Evolutionary conservation across 1,140 invertebrate genomes (phyloP).

Genomic region (Macrobrachium nipponense): DNA sequence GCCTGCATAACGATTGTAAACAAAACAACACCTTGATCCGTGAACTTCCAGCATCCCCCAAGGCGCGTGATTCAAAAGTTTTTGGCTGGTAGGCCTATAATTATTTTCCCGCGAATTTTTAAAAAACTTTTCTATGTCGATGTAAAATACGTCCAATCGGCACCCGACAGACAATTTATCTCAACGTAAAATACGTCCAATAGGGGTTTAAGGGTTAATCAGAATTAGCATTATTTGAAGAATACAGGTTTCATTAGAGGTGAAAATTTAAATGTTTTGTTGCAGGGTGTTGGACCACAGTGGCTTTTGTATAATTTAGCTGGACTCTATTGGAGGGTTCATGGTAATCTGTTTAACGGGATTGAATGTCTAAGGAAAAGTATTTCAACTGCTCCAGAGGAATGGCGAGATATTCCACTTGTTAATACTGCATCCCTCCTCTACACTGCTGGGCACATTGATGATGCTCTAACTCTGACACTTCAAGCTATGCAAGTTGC

Average conservation of each 20-base stretch:
- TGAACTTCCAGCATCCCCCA: no score
- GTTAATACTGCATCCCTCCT: conserved; percentile 75
- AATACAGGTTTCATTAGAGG: background rate
- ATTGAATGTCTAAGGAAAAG: conserved; percentile 76
- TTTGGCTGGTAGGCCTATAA: no score
- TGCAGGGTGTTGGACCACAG: conserved; percentile 76
- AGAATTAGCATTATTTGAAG: background rate
- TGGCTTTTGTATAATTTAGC: conserved; percentile 77
- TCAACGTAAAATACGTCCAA: no score
- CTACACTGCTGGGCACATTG: conserved; percentile 76
- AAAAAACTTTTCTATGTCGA: no score
- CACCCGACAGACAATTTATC: no score
- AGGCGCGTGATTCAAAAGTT: no score
- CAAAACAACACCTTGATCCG: no score
- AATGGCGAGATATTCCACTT: conserved; percentile 74
- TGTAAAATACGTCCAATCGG: no score
- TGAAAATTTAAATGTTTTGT: conserved; percentile 60
- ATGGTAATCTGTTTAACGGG: conserved; percentile 74
- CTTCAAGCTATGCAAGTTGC: conserved; percentile 74
- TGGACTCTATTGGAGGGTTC: conserved; percentile 78
- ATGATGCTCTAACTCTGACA: conserved; percentile 73
- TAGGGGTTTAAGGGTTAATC: no score
- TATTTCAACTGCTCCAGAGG: conserved; percentile 70
- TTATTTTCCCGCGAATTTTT: no score
- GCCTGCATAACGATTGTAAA: no score